Base-by-base conservation (phyloP, 2,113 vertebrate species). In the Neogobius melanostomus region DNA sequence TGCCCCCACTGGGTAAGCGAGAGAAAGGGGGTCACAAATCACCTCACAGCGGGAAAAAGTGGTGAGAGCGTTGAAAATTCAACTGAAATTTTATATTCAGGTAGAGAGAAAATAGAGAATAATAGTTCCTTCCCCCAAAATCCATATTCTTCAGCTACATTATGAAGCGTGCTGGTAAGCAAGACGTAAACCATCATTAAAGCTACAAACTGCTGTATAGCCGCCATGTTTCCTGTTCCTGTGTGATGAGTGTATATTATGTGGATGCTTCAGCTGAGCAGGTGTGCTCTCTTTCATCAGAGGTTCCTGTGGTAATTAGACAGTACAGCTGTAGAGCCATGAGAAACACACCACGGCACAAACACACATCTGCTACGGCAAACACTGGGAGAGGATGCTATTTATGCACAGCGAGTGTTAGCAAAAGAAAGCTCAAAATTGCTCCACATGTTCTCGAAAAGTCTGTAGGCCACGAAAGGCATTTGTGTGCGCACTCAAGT, bases 231-330 rank as follows among this genome's bases (percentile, higher is more conserved):
- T 54, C 53, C 53, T 54, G 53, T 21, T 10, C 16, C 15, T 4
- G 53, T 17, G 8, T 3, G n/a, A 6, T 8, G 16, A 54, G 53
- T 54, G 53, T 54, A 7, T 54, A 54, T 54, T 54, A 54, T 28
- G 11, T 16, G 21, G 53, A 21, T 0, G 21, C 14, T 69, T 77
- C 75, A 80, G 74, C 82, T 80, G 75, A 74, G 60, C 76, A 84
- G 76, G 74, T 82, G 72, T 75, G 76, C 14, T 11, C 56, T 76
- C 57, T 60, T 28, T 60, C 57, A 60, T 60, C 57, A 60, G 36
- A n/a, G 57, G 57, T 60, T 60, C 57, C 57, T 60, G 57, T 60
- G 57, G 11, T 60, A 60, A 60, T 60, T 43, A 60, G 12, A 60
- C 57, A 60, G 21, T 43, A 43, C 36, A 43, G 57, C 36, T 60